Base-by-base conservation (phyloP, 2,797 vertebrate genomes). In the Helicolenus hilgendorfi region DNA sequence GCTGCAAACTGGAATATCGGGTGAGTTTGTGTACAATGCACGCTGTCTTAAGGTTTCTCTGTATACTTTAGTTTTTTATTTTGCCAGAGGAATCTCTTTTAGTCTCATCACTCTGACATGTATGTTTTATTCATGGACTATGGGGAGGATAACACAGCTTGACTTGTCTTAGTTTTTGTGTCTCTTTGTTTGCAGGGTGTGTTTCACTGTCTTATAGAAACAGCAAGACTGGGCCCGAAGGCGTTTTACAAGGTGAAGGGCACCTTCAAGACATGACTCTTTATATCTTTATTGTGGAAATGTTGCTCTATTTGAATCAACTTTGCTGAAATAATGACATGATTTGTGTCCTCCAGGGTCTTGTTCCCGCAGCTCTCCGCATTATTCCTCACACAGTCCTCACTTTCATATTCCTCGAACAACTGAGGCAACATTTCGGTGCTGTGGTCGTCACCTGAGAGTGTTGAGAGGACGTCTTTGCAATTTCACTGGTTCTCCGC, bases 351-450 rank as follows among this genome's bases (percentile, higher is more conserved):
- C 18, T 55, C 53, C 71, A 92, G 84, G 92, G 86, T 69, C 86
- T 92, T 33, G 92, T 98, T 89, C 98, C 98, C 0, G 98, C 98
- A 1, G 98, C 92, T 24, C 93, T 98, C 89, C 96, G 97, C 2
- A 97, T 98, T 11, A 8, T 98, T 88, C 98, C 98, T 36, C 97
- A 98, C 59, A 98, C 98, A 0, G 91, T 98, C 87, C 94, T 98
- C 77, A 98, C 97, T 35, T 98, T 98, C 38, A 9, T 98, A 62
- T 98, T 98, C 85, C 95, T 98, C 83, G 96, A 98, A n/a, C 97
- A 98, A 90, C 96, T 98, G 20, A 97, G 97, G 77, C 97, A 96
- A 77, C 88, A 97, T 85, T 98, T 98, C 29, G 98, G 98, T 49
- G 84, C 97, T 70, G 88, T 88, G 81, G 96, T 97, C 49, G 56